Evolutionary conservation across 1,140 invertebrate genomes (phyloP).

Genomic region (Solenopsis invicta): DNA sequence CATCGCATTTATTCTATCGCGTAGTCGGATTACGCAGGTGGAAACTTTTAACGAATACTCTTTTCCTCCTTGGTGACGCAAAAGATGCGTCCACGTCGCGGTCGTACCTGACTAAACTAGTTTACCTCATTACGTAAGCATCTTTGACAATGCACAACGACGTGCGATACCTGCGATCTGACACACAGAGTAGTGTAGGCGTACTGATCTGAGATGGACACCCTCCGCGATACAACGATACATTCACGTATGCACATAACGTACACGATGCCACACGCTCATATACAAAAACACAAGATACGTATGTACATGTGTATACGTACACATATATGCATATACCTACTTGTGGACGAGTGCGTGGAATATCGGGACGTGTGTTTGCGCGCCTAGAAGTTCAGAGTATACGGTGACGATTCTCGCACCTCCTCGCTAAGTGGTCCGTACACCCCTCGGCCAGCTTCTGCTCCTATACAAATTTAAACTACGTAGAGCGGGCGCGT

Average conservation of each 20-base stretch:
- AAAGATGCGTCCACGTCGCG: constrained; percentile 14
- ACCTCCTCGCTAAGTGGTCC: constrained; percentile 85
- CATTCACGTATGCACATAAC: neutral
- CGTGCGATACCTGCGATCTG: constrained; percentile 63
- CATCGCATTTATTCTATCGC: neutral
- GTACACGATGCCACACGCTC: neutral
- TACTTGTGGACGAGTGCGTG: constrained; percentile 38
- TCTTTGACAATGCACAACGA: constrained; percentile 72
- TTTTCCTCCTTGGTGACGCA: constrained; percentile 33
- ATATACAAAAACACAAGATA: neutral
- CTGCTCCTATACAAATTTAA: constrained; percentile 86
- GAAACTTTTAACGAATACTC: constrained; percentile 36
- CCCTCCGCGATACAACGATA: constrained; percentile 14
- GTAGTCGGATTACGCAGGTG: neutral
- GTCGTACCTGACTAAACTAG: constrained; percentile 54
- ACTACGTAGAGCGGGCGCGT: constrained; percentile 78
- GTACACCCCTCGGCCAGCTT: constrained; percentile 83
- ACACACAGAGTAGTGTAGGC: constrained; percentile 6
- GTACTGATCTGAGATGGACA: constrained; percentile 43
- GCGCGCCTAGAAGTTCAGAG: constrained; percentile 84
- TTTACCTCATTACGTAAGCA: constrained; percentile 73
- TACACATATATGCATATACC: neutral
- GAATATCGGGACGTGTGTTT: constrained; percentile 76
- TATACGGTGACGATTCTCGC: constrained; percentile 86
- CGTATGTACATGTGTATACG: neutral